Base-by-base conservation (phyloP, 2,113 vertebrate species). In the Gadus chalcogrammus region DNA sequence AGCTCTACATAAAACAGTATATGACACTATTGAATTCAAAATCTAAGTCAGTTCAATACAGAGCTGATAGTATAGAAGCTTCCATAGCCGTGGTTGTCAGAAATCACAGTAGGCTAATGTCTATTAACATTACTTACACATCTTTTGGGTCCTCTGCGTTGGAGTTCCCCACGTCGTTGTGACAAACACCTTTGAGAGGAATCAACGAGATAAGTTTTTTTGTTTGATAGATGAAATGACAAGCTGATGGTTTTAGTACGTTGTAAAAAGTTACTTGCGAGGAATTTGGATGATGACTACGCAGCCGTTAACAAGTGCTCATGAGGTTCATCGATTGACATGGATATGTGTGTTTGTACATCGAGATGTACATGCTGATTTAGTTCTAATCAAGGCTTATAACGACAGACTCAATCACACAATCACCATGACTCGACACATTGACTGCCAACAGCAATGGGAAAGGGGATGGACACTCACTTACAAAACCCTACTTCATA, bases 81-180 rank as follows among this genome's bases (percentile, higher is more conserved):
- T 48, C 8, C 8, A 48, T 48, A 48, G 31, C 31, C 31, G 31
- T 35, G 31, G 31, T 35, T 35, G 31, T 35, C 31, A 35, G 42
- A 48, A 48, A 9, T 48, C 7, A 48, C 42, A 48, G 6, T 2
- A 13, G 38, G 11, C 38, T 24, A 35, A 4, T 35, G 31, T 35
- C 3, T 35, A 35, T 7, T 35, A 35, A 48, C 12, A 9, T 13
- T 13, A 91, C 90, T 87, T 67, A 92, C 91, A 90, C 90, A 35
- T 91, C 81, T 3, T 87, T 79, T 2, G 74, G 69, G 17, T 85
- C 79, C 35, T 93, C 91, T 38, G 79, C 69, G 4, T 74, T 79
- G 22, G 82, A 69, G 55, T 75, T 71, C 22, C 69, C 78, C 20
- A 85, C 87, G 31, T 88, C 86, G 18, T 55, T 73, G 61, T 83